Conservation (phyloP, 2,797 vertebrate species). For the Valencia hispanica region DNA sequence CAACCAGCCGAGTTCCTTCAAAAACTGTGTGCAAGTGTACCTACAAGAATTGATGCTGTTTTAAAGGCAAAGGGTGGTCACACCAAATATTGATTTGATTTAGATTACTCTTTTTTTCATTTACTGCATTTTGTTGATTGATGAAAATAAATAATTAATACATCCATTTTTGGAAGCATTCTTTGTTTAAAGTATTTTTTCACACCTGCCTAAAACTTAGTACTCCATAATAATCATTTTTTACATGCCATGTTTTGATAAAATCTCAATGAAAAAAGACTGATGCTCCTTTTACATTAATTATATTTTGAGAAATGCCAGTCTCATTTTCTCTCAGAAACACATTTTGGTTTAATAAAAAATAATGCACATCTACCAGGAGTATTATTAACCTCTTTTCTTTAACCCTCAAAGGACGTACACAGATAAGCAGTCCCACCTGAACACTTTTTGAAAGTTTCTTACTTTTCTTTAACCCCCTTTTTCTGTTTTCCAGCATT, state of each 20-base stretch:
- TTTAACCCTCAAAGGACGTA: neutral
- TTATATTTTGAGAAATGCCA: neutral
- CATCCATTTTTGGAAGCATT: too few species aligned
- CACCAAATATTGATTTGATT: too few species aligned
- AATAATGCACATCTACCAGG: neutral
- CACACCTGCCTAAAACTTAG: too few species aligned
- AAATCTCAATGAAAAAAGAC: neutral
- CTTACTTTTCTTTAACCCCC: conserved; percentile 2
- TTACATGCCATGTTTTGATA: neutral
- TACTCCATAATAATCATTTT: too few species aligned
- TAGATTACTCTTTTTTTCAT: too few species aligned
- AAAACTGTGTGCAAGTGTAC: too few species aligned
- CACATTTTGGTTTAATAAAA: neutral
- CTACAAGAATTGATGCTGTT: too few species aligned
- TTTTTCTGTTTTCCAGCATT: conserved; percentile 28
- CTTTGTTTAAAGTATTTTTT: too few species aligned
- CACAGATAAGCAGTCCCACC: neutral
- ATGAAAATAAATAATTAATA: too few species aligned
- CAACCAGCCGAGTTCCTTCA: too few species aligned
- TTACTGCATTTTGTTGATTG: too few species aligned
- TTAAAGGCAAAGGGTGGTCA: too few species aligned
- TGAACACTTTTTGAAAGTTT: conserved; percentile 6
- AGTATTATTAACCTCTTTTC: neutral
- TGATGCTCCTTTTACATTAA: neutral
- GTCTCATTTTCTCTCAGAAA: neutral